These are phyloP conservation scores for Sebastes taczanowskii DNA, from an alignment of 2,797 vertebrate genomes.

Conservation along the genomic window DNA sequence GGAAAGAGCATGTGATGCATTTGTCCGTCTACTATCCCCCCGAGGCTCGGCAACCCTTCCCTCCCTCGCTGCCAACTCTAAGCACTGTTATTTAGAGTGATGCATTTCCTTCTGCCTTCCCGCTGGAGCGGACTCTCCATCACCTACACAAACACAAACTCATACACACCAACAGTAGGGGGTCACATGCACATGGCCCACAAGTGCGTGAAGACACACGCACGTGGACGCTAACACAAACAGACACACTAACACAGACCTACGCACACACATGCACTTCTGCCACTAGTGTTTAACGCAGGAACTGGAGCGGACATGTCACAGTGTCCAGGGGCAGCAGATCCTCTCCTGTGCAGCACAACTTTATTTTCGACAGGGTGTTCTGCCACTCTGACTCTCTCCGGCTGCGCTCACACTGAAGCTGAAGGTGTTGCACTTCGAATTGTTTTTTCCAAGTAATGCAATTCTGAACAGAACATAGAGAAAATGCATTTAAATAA, in stretches of 20 bases:
- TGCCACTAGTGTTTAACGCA: conserved; percentile 26
- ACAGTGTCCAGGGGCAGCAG: conserved; percentile 48
- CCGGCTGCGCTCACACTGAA: neutral
- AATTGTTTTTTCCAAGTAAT: neutral
- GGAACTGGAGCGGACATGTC: conserved; percentile 63
- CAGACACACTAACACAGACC: conserved; percentile 17
- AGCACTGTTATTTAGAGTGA: conserved; percentile 76
- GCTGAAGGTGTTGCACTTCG: neutral
- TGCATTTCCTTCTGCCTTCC: conserved; percentile 65
- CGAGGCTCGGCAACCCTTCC: conserved; percentile 47
- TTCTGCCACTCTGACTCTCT: neutral
- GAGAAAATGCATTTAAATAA: neutral
- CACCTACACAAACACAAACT: conserved; percentile 44
- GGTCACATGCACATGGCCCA: neutral
- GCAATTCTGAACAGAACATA: neutral
- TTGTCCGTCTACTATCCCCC: conserved; percentile 53
- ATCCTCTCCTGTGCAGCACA: conserved; percentile 36
- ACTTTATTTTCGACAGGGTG: conserved; percentile 36
- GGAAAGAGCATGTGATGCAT: conserved; percentile 60
- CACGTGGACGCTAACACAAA: conserved; percentile 25
- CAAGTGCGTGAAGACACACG: neutral
- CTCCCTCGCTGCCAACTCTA: conserved; percentile 62
- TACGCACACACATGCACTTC: conserved; percentile 13
- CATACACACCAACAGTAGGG: conserved; percentile 14
- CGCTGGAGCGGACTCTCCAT: conserved; percentile 65